Conservation (phyloP, 35 echinoderm and acorn worm genomes). For the Heliocidaris tuberculata region DNA sequence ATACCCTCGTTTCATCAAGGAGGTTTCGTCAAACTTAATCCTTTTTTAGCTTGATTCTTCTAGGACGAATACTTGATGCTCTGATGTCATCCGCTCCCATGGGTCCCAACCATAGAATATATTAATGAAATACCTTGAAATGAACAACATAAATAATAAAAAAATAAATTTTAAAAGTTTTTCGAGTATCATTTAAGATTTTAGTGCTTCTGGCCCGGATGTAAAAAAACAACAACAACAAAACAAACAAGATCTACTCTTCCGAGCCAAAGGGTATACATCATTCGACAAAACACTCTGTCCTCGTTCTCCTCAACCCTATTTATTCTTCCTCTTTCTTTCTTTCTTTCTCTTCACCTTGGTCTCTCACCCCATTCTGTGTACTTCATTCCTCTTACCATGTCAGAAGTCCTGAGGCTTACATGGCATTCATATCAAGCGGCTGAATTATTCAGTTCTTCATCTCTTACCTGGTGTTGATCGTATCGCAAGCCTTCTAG, state of each 20-base stretch:
- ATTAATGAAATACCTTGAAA: too few relatives aligned
- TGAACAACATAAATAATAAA: too few relatives aligned
- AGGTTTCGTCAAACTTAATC: background rate
- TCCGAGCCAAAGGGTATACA: background rate
- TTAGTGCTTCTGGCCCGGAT: too few relatives aligned
- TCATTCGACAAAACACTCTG: background rate
- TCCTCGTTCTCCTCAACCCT: background rate
- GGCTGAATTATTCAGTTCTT: background rate
- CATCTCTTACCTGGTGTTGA: background rate
- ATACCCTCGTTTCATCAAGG: background rate
- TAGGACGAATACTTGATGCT: background rate
- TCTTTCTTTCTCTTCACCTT: background rate
- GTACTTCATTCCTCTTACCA: background rate
- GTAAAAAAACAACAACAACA: too few relatives aligned
- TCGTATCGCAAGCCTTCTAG: background rate
- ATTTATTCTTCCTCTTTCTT: background rate
- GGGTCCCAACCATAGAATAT: background rate
- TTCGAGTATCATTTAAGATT: too few relatives aligned
- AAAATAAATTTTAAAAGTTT: too few relatives aligned
- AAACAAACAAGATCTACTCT: too few relatives aligned
- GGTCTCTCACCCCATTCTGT: background rate
- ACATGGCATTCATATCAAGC: background rate
- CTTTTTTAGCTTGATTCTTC: background rate
- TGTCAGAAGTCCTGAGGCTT: background rate
- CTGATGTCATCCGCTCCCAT: background rate